Conservation (phyloP, 2,113 vertebrate species). For the Plecotus auritus region DNA sequence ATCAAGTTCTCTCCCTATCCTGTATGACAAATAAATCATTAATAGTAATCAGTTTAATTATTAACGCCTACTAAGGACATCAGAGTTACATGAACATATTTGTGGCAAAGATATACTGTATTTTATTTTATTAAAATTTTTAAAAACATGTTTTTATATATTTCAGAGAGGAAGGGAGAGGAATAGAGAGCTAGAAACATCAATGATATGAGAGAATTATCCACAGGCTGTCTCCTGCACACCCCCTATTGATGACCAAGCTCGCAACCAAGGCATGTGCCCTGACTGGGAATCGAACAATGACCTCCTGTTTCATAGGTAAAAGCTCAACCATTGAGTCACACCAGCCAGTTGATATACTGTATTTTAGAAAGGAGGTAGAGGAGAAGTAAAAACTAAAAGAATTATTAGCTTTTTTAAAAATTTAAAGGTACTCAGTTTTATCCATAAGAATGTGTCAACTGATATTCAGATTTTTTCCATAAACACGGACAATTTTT, state of each 20-base stretch:
- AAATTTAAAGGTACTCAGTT: background rate
- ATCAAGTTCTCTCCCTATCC: background rate
- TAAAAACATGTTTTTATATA: too few relatives aligned
- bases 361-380: background rate
- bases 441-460: background rate
- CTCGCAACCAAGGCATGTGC: too few relatives aligned
- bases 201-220: too few relatives aligned
- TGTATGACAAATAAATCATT: background rate
- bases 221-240: too few relatives aligned
- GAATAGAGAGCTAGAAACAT: too few relatives aligned
- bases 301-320: too few relatives aligned
- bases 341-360: background rate
- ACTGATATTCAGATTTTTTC: background rate
- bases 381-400: background rate
- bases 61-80: background rate
- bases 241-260: too few relatives aligned
- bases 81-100: background rate
- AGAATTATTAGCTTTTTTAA: background rate
- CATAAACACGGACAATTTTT: background rate
- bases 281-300: too few relatives aligned
- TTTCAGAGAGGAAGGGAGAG: too few relatives aligned
- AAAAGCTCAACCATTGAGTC: too few relatives aligned
- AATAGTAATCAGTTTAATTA: background rate
- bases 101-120: background rate
- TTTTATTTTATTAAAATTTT: background rate